Conservation (phyloP, 1,140 invertebrate genomes). For the Chelonus insularis region DNA sequence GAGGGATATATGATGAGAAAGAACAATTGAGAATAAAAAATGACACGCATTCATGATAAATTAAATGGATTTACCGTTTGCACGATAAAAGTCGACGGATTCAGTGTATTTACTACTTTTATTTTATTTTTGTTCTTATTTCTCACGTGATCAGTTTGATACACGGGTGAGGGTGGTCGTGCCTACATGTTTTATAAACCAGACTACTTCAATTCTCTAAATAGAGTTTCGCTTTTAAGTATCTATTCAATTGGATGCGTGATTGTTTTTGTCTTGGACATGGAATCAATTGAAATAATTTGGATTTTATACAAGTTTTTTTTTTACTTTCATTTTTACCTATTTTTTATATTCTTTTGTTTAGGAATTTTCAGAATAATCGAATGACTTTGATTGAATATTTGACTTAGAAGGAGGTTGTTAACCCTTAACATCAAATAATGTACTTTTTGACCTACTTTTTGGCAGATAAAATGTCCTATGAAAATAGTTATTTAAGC, state of each 20-base stretch:
- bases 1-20: not conserved
- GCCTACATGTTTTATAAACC: constrained; percentile 13
- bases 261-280: not conserved
- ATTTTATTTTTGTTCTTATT: not conserved
- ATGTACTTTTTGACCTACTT: constrained; percentile 4
- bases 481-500: not conserved
- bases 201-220: constrained; percentile 2
- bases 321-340: not conserved
- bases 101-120: not conserved
- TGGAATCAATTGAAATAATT: not conserved
- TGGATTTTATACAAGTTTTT: not conserved
- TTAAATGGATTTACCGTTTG: constrained; percentile 1
- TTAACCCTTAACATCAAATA: not conserved
- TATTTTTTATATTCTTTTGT: not conserved
- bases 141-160: constrained; percentile 15
- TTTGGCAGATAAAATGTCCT: not conserved
- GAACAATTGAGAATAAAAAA: constrained; percentile 1
- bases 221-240: not conserved
- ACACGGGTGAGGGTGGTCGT: constrained; percentile 6
- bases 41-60: constrained; percentile 8
- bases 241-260: not conserved
- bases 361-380: not conserved
- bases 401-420: constrained; percentile 9
- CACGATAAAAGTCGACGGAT: constrained; percentile 1
- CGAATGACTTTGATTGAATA: constrained; percentile 2